Conservation (phyloP, 2,797 vertebrate species). For the Clarias platycephalus region DNA sequence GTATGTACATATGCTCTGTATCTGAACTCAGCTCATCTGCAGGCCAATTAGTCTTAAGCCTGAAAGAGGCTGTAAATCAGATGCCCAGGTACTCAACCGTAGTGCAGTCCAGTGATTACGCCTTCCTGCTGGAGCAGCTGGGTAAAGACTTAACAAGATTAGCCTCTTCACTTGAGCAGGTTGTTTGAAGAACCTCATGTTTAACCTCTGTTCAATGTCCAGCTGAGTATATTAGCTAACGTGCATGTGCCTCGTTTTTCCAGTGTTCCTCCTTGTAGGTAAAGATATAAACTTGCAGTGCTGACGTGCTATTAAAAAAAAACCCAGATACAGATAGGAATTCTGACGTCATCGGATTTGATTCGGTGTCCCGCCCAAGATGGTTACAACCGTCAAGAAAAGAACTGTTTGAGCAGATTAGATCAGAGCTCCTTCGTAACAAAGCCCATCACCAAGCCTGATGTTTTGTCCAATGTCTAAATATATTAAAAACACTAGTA, state of each 20-base stretch:
- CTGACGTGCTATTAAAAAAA: background rate
- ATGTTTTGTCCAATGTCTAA: background rate
- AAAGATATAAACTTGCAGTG: background rate
- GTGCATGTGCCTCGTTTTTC: background rate
- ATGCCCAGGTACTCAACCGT: constrained; percentile 19
- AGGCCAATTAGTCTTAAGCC: constrained; percentile 14
- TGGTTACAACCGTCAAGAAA: background rate
- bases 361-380: background rate
- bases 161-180: constrained; percentile 67
- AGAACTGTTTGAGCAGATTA: background rate
- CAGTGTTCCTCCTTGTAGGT: constrained; percentile 6
- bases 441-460: background rate
- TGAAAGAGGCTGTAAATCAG: constrained; percentile 22
- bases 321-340: constrained; percentile 3
- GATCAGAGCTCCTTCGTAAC: background rate
- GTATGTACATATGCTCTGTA: background rate
- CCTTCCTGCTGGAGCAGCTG: constrained; percentile 54
- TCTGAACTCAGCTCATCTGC: background rate
- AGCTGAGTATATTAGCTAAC: constrained; percentile 56
- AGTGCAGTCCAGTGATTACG: constrained; percentile 60
- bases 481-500: background rate
- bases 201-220: constrained; percentile 48
- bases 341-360: background rate
- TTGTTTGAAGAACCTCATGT: constrained; percentile 62
- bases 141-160: constrained; percentile 73